phyloP scores from a whole-genome alignment of 2,797 vertebrate species.

The Melanotaenia trifasciata region DNA sequence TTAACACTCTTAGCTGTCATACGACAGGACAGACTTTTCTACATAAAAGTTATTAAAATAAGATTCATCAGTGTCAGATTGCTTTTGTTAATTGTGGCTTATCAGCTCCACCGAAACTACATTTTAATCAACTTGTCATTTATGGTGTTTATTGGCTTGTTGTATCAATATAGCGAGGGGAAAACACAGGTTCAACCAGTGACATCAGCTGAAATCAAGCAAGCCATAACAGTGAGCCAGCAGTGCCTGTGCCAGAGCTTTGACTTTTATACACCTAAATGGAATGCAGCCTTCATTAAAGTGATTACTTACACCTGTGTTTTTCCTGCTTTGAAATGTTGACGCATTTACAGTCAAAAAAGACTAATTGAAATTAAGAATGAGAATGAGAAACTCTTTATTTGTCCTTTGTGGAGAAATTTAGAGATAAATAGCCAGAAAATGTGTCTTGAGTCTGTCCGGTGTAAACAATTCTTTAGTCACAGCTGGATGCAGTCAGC shows the following conservation, averaged over 20 bases:
- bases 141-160: conserved; percentile 20
- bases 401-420: neutral
- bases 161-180: neutral
- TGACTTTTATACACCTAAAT: conserved; percentile 16
- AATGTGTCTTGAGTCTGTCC: conserved; percentile 45
- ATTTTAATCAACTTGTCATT: conserved; percentile 7
- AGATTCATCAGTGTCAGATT: neutral
- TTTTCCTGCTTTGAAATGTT: conserved; percentile 13
- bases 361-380: conserved; percentile 9
- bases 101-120: neutral
- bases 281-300: conserved; percentile 35
- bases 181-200: neutral
- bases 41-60: neutral
- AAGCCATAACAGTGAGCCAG: conserved; percentile 19
- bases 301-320: conserved; percentile 22
- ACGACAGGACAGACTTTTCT: neutral
- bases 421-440: conserved; percentile 29
- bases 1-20: neutral
- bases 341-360: conserved; percentile 18
- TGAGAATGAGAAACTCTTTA: too few relatives aligned
- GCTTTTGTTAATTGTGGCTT: neutral
- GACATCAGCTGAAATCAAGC: conserved; percentile 9
- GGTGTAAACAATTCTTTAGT: conserved; percentile 38
- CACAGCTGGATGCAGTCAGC: conserved; percentile 32
- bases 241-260: conserved; percentile 4